phyloP scores from a whole-genome alignment of 2,888 invertebrate genomes.

The Hypena proboscidalis region DNA sequence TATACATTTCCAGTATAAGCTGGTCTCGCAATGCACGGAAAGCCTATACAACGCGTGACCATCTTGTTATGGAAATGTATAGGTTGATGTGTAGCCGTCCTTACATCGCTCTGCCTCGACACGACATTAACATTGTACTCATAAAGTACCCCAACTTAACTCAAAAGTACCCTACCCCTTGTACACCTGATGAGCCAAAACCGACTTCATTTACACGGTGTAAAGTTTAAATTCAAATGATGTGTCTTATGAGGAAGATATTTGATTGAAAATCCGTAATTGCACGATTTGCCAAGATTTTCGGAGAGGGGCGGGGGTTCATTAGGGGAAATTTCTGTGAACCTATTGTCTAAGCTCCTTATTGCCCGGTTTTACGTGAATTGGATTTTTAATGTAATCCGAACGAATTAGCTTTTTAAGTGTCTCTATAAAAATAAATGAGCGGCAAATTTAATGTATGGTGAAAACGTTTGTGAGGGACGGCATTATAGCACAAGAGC shows the following conservation, averaged over 20 bases:
- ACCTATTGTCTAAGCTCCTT: conserved; percentile 32
- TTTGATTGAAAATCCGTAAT: conserved; percentile 47
- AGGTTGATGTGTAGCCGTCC: too few relatives aligned
- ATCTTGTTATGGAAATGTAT: too few relatives aligned
- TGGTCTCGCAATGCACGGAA: too few relatives aligned
- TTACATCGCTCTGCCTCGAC: conserved; percentile 32
- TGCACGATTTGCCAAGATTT: conserved; percentile 49
- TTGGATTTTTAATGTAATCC: conserved; percentile 27
- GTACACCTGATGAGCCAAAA: conserved; percentile 8
- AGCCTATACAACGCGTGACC: too few relatives aligned
- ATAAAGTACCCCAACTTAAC: conserved; percentile 36
- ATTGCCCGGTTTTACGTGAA: conserved; percentile 27
- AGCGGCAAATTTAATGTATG: conserved; percentile 2
- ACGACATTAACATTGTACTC: conserved; percentile 40
- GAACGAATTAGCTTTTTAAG: conserved; percentile 12
- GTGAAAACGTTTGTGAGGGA: conserved; percentile 19
- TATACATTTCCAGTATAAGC: too few relatives aligned
- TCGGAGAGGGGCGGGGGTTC: conserved; percentile 19
- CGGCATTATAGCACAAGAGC: conserved; percentile 22
- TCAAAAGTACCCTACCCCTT: conserved; percentile 20
- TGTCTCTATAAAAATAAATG: conserved; percentile 18
- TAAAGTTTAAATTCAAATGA: conserved; percentile 27
- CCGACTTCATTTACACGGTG: conserved; percentile 11
- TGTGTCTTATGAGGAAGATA: conserved; percentile 8
- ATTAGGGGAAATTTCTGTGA: conserved; percentile 25